Base-by-base conservation (phyloP, 2,797 vertebrate genomes). In the Pristis pectinata region DNA sequence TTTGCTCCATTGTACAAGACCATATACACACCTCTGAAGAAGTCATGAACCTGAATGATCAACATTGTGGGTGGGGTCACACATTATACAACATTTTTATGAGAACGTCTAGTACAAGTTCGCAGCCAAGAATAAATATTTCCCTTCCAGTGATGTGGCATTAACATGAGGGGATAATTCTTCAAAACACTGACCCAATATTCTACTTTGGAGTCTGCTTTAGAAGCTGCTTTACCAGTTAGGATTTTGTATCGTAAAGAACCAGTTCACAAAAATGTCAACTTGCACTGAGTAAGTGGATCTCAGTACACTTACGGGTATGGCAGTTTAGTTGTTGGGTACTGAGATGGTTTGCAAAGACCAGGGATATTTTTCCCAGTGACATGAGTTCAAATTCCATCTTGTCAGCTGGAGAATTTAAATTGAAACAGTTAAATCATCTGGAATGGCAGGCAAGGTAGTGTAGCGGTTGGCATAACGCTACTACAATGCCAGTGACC, bases 11-110 rank as follows among this genome's bases (percentile, higher is more conserved):
- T 19, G 13, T 56, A 89, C 56, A 89, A 4, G 56, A 61, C 30
- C 30, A 89, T 19, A 56, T 89, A 89, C 2, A 34, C 85, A 89
- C 11, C 85, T 61, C 89, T 89, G 85, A 89, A n/a, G 85, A 89
- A n/a, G 15, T 89, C n/a, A 15, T 10, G 8, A 34, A 76, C 30
- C 9, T 72, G 3, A 59, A 3, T 87, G 27, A 87, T n/a, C 59
- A 87, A 27, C 13, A 15, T 53, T 37, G 34, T n/a, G 53, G 30
- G 56, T 89, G 85, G 56, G 59, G 34, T 89, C 85, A 89, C 5
- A 59, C 34, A 56, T 34, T 17, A 89, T 59, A 59, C 27, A 61
- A n/a, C 34, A 37, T 61, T 61, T 89, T 89, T n/a, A 89, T 89
- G 85, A 89, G 85, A 89, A 89, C 85, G 89, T 61, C 85, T 17